A percentile compares a stretch with the other conserved stretches of the same genome.
These are phyloP conservation scores for Temnopleurus reevesii DNA, from an alignment of 53 echinoderm and acorn worm species.

Conservation along the genomic window DNA sequence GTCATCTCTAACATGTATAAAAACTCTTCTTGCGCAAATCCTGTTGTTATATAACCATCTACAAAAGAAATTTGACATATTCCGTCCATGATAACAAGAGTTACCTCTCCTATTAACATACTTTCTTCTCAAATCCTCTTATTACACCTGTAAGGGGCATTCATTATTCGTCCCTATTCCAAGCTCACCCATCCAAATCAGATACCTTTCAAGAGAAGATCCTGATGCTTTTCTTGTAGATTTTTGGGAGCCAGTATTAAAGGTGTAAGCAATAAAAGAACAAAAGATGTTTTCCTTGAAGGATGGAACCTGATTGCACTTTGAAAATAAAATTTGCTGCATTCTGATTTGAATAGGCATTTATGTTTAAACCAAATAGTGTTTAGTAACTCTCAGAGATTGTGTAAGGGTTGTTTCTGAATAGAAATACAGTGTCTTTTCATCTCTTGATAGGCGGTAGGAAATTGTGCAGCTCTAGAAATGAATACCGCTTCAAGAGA, in stretches of 20 bases:
- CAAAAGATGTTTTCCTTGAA: slow-evolving; percentile 19
- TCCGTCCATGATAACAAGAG: not conserved
- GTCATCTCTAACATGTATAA: not conserved
- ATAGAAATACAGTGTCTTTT: not conserved
- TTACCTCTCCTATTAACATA: not conserved
- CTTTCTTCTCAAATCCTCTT: not conserved
- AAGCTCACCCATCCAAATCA: not conserved
- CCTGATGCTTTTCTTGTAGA: not conserved
- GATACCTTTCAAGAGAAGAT: not conserved
- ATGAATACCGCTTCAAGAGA: not conserved
- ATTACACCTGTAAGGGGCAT: too few species aligned
- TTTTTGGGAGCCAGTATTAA: not conserved
- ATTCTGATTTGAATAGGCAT: not conserved
- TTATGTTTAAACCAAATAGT: not conserved
- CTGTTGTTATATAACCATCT: not conserved
- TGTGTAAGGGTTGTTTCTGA: not conserved
- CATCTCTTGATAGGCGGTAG: not conserved
- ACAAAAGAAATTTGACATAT: not conserved
- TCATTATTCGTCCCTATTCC: not conserved
- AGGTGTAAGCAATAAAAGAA: not conserved
- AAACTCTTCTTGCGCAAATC: not conserved
- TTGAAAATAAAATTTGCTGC: not conserved
- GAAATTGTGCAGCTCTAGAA: slow-evolving; percentile 16
- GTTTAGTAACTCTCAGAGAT: not conserved
- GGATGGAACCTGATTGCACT: not conserved